phyloP scores from a whole-genome alignment of 2,888 invertebrate species.

The Tyria jacobaeae region DNA sequence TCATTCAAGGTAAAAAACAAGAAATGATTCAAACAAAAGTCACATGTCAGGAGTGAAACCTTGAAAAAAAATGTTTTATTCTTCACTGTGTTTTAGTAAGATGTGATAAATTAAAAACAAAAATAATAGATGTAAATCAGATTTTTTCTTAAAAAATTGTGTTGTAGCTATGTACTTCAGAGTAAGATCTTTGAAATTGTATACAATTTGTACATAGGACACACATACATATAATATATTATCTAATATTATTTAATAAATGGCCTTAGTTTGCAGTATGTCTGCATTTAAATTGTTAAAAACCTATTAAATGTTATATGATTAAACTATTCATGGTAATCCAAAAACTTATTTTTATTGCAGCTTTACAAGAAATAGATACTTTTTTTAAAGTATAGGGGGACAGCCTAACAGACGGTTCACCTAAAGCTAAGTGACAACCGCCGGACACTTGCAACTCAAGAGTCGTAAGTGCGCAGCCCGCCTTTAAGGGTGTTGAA shows the following conservation, averaged over 20 bases:
- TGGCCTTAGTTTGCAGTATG: conserved; percentile 27
- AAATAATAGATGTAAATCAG: background rate
- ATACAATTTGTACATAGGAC: conserved; percentile 19
- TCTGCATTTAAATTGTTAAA: conserved; percentile 38
- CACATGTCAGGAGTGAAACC: no score
- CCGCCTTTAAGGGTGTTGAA: no score
- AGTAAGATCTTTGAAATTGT: background rate
- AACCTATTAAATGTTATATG: conserved; percentile 43
- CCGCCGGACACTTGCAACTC: no score
- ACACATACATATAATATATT: conserved; percentile 22
- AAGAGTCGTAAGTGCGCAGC: no score
- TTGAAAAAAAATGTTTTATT: background rate
- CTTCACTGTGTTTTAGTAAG: conserved; percentile 6
- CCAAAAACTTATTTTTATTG: conserved; percentile 12
- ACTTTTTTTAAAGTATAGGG: no score
- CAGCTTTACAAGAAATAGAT: background rate
- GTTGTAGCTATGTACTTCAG: background rate
- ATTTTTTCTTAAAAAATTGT: background rate
- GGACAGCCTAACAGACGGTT: no score
- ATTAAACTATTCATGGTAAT: conserved; percentile 43
- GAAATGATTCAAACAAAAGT: background rate
- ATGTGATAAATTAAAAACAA: background rate
- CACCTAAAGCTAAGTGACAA: no score
- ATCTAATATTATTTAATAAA: conserved; percentile 26
- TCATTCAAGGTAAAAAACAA: background rate